Conservation (phyloP, 2,888 invertebrate species). For the Antitype chi region DNA sequence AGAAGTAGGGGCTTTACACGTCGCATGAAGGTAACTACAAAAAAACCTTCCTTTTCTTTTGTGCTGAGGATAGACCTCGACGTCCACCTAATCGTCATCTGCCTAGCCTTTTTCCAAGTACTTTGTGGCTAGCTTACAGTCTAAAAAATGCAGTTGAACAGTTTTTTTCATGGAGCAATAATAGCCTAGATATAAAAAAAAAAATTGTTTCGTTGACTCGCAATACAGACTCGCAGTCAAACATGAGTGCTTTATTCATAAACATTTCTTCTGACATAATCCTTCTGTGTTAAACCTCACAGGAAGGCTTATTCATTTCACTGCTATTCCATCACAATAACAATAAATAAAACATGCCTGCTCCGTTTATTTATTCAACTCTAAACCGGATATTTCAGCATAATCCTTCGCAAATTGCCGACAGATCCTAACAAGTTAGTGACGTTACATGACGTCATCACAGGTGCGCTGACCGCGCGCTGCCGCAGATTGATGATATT, state of each 20-base stretch:
- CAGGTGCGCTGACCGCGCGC: conserved; percentile 68
- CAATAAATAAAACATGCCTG: background rate
- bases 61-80: background rate
- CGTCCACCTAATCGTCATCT: background rate
- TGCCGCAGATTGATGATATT: conserved; percentile 67
- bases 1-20: background rate
- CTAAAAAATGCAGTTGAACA: background rate
- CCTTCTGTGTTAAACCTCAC: background rate
- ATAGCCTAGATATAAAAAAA: background rate
- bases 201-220: background rate
- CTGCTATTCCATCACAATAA: conserved; percentile 13
- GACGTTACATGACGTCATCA: conserved; percentile 62
- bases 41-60: background rate
- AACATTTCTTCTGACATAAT: background rate
- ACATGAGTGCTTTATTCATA: background rate
- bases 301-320: conserved; percentile 3
- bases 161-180: background rate
- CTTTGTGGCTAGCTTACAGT: background rate
- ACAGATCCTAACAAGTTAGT: conserved; percentile 52
- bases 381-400: conserved; percentile 46
- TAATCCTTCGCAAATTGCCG: conserved; percentile 61
- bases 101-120: background rate
- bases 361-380: conserved; percentile 42
- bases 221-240: background rate
- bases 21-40: background rate